phyloP scores from a whole-genome alignment of 1,140 invertebrate species.

The Periplaneta americana region DNA sequence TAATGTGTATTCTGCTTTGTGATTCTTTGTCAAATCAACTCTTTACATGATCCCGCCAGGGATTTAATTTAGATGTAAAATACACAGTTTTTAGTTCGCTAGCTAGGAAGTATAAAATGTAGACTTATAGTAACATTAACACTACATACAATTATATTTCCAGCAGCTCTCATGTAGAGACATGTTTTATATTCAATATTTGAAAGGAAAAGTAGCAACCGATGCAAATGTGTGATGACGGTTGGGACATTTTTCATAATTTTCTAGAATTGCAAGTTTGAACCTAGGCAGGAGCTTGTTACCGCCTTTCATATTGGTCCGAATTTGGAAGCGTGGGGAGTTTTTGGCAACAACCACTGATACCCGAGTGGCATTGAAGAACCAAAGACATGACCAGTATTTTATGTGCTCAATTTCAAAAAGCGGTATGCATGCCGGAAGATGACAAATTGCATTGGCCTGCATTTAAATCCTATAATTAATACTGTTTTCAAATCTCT shows the following conservation, averaged over 20 bases:
- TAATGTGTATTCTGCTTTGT: slow-evolving; percentile 10
- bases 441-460: not conserved
- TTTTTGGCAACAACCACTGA: not conserved
- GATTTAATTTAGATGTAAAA: not conserved
- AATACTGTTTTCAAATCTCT: not conserved
- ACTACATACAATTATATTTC: not conserved
- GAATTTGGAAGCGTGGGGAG: not conserved
- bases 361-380: slow-evolving; percentile 3
- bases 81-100: slow-evolving; percentile 7
- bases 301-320: not conserved
- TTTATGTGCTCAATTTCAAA: slow-evolving; percentile 9
- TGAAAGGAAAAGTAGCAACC: not conserved
- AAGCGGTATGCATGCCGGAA: not conserved
- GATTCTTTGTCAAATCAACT: not conserved
- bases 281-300: not conserved
- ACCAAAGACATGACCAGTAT: slow-evolving; percentile 12
- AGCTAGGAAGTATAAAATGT: not conserved
- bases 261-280: not conserved
- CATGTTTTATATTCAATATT: slow-evolving; percentile 5
- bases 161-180: not conserved
- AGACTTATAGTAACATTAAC: not conserved
- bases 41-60: not conserved
- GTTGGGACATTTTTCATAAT: not conserved
- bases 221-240: not conserved
- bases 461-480: not conserved